Percentiles rank a stretch among this genome's conserved stretches.
Evolutionary conservation across 2,113 vertebrate species (phyloP).

Genomic region (Thomomys bottae): DNA sequence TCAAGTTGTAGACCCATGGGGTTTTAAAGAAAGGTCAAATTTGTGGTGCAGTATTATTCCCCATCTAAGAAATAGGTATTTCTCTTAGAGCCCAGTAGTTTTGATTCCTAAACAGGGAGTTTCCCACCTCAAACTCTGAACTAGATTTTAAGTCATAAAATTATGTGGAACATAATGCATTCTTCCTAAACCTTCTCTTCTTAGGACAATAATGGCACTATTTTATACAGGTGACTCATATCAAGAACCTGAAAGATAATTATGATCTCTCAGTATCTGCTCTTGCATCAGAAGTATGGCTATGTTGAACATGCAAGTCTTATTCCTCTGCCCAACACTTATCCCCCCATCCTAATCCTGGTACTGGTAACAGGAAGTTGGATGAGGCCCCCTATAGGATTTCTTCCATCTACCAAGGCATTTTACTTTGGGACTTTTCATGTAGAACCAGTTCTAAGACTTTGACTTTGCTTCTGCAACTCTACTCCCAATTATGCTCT

Average conservation of each 20-base stretch:
- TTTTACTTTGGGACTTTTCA: background rate
- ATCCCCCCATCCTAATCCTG: background rate
- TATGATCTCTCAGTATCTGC: background rate
- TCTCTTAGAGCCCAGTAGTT: background rate
- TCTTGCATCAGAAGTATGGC: background rate
- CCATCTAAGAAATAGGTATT: background rate
- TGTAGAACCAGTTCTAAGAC: background rate
- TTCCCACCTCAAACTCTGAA: background rate
- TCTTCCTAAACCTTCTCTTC: background rate
- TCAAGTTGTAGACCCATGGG: background rate
- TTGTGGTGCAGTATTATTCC: no score
- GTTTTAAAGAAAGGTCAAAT: background rate
- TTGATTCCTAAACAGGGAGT: background rate
- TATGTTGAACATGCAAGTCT: background rate
- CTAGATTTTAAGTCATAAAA: background rate
- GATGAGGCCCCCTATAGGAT: background rate
- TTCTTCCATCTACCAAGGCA: background rate
- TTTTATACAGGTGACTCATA: background rate
- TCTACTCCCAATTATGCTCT: background rate
- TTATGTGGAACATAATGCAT: background rate
- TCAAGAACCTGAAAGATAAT: background rate
- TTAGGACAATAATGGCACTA: no score
- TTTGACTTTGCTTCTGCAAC: background rate
- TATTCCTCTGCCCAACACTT: background rate
- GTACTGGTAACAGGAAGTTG: background rate